These are phyloP conservation scores for Saguinus imperator DNA, from an alignment of 2,113 vertebrate species.

Conservation along the genomic window DNA sequence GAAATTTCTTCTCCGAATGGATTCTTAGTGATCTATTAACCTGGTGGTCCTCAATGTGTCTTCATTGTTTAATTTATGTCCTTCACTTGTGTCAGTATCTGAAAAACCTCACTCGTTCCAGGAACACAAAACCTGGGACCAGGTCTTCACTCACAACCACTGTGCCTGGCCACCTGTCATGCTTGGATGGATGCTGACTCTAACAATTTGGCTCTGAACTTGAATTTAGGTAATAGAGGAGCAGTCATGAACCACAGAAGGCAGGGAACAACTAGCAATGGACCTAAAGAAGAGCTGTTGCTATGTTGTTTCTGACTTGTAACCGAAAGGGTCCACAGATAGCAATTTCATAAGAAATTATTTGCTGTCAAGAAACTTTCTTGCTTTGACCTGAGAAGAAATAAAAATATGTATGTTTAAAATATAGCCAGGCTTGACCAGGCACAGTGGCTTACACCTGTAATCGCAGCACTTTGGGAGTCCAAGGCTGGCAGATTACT, in stretches of 20 bases:
- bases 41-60: not conserved
- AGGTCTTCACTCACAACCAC: not conserved
- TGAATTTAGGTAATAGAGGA: not conserved
- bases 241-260: not conserved
- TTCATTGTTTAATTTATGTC: not conserved
- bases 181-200: too few species aligned
- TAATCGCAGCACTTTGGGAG: too few species aligned
- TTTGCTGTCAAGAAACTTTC: not conserved
- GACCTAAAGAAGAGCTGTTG: not conserved
- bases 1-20: not conserved
- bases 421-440: too few species aligned
- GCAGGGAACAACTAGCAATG: fast-evolving
- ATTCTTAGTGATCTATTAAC: not conserved
- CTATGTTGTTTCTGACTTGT: fast-evolving
- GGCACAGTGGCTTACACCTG: too few species aligned
- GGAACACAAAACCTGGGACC: not conserved
- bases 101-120: not conserved
- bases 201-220: not conserved
- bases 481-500: too few species aligned
- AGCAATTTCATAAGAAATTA: not conserved
- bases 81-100: not conserved
- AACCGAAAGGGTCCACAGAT: fast-evolving
- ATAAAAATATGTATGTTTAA: not conserved
- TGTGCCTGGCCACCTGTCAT: too few species aligned
- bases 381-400: not conserved